These are phyloP conservation scores for Poliocrania exsul DNA, from an alignment of 2,797 vertebrate species.

Conservation along the genomic window DNA sequence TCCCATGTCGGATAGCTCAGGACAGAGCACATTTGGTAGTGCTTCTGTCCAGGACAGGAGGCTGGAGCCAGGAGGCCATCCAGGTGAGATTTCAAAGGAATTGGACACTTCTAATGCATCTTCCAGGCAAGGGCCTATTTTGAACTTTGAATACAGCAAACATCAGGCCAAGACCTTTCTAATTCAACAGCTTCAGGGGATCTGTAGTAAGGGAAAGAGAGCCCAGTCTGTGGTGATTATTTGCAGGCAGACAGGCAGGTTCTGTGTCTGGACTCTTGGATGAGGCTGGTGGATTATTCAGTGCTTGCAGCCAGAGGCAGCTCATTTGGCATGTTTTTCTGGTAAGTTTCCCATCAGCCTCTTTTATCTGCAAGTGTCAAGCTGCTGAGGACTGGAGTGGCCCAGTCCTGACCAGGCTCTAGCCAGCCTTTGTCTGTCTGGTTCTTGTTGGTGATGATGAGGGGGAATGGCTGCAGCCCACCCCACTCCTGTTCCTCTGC, in stretches of 20 bases:
- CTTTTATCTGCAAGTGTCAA: neutral
- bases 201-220: neutral
- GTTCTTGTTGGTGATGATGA: neutral
- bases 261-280: neutral
- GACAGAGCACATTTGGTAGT: neutral
- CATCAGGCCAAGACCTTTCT: neutral
- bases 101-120: neutral
- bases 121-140: neutral
- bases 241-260: neutral
- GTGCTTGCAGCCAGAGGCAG: neutral
- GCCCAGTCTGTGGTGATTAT: neutral
- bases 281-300: neutral
- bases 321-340: constrained; percentile 5
- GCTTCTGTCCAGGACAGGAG: neutral
- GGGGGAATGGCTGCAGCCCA: neutral
- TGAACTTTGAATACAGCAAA: neutral
- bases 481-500: fast-evolving
- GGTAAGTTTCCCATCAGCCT: neutral
- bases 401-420: neutral
- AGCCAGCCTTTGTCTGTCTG: neutral
- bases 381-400: neutral
- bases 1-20: neutral
- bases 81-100: neutral
- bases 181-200: neutral
- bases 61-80: neutral